A percentile compares a stretch with the other conserved stretches of the same genome.
Conservation (phyloP, 1,140 invertebrate species). For the Diabrotica undecimpunctata region DNA sequence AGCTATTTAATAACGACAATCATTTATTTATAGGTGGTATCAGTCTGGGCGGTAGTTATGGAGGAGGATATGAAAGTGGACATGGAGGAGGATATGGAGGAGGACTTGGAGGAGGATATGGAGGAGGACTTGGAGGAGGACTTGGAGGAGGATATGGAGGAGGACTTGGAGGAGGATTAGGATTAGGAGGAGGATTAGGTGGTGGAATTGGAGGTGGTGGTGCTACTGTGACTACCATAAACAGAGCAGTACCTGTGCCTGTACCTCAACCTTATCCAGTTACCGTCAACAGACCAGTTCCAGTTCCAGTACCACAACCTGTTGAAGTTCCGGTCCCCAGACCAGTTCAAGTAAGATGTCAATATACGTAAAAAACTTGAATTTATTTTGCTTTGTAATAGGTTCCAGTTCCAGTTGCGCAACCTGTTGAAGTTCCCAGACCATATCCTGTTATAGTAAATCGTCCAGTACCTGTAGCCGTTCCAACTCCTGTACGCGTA, state of each 20-base stretch:
- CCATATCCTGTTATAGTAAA: constrained; percentile 38
- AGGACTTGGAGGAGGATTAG: constrained; percentile 29
- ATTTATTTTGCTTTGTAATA: background rate
- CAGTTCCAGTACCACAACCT: constrained; percentile 44
- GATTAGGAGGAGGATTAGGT: constrained; percentile 31
- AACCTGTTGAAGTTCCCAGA: constrained; percentile 45
- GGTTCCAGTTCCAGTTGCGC: constrained; percentile 38
- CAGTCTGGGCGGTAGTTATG: constrained; percentile 40
- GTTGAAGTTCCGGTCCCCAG: constrained; percentile 44
- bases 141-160: constrained; percentile 28
- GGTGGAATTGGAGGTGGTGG: constrained; percentile 24
- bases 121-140: constrained; percentile 23
- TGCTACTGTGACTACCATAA: constrained; percentile 32
- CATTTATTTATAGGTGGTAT: background rate
- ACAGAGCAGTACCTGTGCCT: constrained; percentile 35
- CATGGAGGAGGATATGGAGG: constrained; percentile 22
- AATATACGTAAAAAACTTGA: background rate
- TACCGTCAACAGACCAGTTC: constrained; percentile 51
- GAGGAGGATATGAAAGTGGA: constrained; percentile 29
- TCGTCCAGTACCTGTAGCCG: constrained; percentile 35
- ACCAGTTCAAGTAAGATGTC: constrained; percentile 39
- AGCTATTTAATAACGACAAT: too few species aligned
- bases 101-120: constrained; percentile 26
- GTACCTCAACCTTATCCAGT: constrained; percentile 45
- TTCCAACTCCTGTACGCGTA: constrained; percentile 34